Evolutionary conservation across 2,888 invertebrate genomes (phyloP).

Genomic region (Prenolepis imparis): DNA sequence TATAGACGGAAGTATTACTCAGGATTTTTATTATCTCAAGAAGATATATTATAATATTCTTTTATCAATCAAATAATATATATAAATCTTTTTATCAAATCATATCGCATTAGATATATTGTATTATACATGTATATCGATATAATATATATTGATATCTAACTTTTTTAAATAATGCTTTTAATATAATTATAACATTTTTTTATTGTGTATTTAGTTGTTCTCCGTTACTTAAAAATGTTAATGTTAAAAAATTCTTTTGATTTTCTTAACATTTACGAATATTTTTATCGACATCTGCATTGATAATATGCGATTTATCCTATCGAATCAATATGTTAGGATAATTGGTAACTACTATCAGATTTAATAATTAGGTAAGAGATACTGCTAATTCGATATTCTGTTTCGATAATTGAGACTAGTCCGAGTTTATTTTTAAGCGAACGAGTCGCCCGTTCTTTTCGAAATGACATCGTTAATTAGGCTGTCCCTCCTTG

Average conservation of each 20-base stretch:
- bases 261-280: neutral
- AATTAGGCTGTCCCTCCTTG: slow-evolving; percentile 67
- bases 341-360: slow-evolving; percentile 22
- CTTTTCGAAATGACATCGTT: slow-evolving; percentile 69
- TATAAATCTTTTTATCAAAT: neutral
- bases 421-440: slow-evolving; percentile 59
- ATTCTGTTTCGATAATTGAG: slow-evolving; percentile 70
- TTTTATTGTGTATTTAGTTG: neutral
- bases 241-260: neutral
- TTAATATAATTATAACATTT: neutral
- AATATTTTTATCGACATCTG: slow-evolving; percentile 1
- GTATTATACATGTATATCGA: no score
- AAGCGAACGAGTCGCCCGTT: slow-evolving; percentile 49
- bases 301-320: neutral
- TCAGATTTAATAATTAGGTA: slow-evolving; percentile 32
- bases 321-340: slow-evolving; percentile 6
- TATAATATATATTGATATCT: neutral
- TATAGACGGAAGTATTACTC: slow-evolving; percentile 4
- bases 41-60: neutral
- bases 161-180: neutral
- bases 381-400: slow-evolving; percentile 63
- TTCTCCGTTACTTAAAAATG: neutral
- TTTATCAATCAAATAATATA: neutral
- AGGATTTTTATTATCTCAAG: neutral
- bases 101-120: neutral